These are phyloP conservation scores for Bugula neritina DNA, from an alignment of 2,888 invertebrate genomes.

Conservation along the genomic window DNA sequence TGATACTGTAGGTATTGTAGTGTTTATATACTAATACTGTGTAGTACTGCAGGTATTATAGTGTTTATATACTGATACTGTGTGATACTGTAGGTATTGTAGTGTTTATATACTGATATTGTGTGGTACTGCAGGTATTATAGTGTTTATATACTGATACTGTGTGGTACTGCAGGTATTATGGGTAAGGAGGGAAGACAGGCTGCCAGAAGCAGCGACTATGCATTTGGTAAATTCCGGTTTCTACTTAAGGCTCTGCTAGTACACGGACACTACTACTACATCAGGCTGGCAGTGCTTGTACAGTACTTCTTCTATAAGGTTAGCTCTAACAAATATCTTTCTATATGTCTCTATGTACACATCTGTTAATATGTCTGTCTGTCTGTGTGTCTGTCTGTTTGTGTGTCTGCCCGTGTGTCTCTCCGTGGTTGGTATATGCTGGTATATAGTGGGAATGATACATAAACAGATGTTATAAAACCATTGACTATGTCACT, in stretches of 20 bases:
- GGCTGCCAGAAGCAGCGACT: slow-evolving; percentile 70
- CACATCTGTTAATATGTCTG: too few species aligned
- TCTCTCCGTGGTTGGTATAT: background rate
- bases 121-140: background rate
- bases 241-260: slow-evolving; percentile 70
- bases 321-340: slow-evolving; percentile 37
- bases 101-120: background rate
- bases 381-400: background rate
- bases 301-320: slow-evolving; percentile 82
- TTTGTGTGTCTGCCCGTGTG: too few species aligned
- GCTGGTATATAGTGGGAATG: too few species aligned
- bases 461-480: too few species aligned
- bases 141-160: background rate
- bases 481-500: too few species aligned
- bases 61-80: background rate
- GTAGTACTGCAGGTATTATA: background rate
- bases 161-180: slow-evolving; percentile 53
- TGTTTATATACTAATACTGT: background rate
- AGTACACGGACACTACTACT: slow-evolving; percentile 79
- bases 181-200: slow-evolving; percentile 62
- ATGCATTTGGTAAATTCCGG: slow-evolving; percentile 75
- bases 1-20: background rate
- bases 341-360: too few species aligned
- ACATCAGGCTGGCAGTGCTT: slow-evolving; percentile 66
- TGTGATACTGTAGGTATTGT: background rate